These are phyloP conservation scores for Tiliacea aurago DNA, from an alignment of 2,888 invertebrate species.

Conservation along the genomic window DNA sequence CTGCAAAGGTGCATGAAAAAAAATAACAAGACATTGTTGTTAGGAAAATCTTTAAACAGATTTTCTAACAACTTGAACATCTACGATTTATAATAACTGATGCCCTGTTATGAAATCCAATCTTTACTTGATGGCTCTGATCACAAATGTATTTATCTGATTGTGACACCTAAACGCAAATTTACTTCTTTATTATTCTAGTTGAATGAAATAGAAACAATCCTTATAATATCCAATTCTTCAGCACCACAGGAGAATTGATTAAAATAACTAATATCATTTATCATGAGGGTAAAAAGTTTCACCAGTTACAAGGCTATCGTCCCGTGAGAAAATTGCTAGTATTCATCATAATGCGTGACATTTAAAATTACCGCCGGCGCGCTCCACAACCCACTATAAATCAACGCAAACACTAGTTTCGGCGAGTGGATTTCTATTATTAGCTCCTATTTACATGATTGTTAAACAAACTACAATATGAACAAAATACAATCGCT, in stretches of 20 bases:
- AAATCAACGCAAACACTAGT: slow-evolving; percentile 87
- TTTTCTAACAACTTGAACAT: not conserved
- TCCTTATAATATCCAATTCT: slow-evolving; percentile 20
- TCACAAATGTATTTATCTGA: not conserved
- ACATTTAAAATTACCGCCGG: slow-evolving; percentile 88
- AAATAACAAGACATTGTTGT: not conserved
- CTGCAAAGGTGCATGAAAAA: not conserved
- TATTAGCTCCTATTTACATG: slow-evolving; percentile 70
- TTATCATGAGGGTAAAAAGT: slow-evolving; percentile 70
- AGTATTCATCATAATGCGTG: slow-evolving; percentile 89
- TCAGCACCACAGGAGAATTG: slow-evolving; percentile 48
- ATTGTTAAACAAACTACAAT: slow-evolving; percentile 60
- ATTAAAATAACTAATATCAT: slow-evolving; percentile 60
- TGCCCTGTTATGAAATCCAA: not conserved
- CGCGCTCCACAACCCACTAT: slow-evolving; percentile 80
- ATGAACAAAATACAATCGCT: slow-evolving; percentile 50
- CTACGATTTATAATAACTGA: not conserved
- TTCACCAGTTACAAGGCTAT: slow-evolving; percentile 77
- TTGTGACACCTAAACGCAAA: not conserved
- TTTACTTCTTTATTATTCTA: not conserved
- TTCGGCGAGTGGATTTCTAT: slow-evolving; percentile 76
- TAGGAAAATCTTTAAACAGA: not conserved
- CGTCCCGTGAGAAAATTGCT: slow-evolving; percentile 87
- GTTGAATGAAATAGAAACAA: slow-evolving; percentile 3
- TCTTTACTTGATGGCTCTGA: not conserved